These are phyloP conservation scores for Euleptes europaea DNA, from an alignment of 2,113 vertebrate species.

Conservation along the genomic window DNA sequence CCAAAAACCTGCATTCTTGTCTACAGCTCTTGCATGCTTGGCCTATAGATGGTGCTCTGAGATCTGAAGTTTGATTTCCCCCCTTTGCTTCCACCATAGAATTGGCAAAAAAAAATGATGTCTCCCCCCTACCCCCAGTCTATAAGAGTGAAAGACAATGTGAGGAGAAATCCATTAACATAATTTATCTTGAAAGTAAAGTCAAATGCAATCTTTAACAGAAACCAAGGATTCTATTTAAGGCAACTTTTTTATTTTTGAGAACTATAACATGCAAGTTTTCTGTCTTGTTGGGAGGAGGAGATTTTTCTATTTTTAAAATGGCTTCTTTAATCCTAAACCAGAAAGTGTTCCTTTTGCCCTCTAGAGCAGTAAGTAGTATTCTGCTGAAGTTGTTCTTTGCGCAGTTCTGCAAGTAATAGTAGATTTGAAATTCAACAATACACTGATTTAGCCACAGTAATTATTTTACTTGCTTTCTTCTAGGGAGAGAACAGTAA, in stretches of 20 bases:
- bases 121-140: background rate
- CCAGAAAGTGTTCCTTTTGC: background rate
- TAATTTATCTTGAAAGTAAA: fast-evolving
- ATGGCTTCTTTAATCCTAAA: background rate
- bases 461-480: background rate
- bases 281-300: fast-evolving
- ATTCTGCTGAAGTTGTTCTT: fast-evolving
- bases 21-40: fast-evolving
- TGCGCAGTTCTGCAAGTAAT: background rate
- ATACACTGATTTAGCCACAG: background rate
- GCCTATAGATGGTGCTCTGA: slow-evolving; percentile 29
- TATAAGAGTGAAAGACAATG: background rate
- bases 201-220: background rate
- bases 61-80: background rate
- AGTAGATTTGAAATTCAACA: fast-evolving
- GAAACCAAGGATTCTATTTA: background rate
- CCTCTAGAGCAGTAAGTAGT: background rate
- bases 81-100: background rate
- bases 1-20: too few species aligned
- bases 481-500: background rate
- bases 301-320: fast-evolving
- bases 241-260: fast-evolving
- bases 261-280: fast-evolving
- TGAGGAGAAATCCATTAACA: background rate
- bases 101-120: background rate